Base-by-base conservation (phyloP, 1,140 invertebrate species). In the Phocides pigmalion region DNA sequence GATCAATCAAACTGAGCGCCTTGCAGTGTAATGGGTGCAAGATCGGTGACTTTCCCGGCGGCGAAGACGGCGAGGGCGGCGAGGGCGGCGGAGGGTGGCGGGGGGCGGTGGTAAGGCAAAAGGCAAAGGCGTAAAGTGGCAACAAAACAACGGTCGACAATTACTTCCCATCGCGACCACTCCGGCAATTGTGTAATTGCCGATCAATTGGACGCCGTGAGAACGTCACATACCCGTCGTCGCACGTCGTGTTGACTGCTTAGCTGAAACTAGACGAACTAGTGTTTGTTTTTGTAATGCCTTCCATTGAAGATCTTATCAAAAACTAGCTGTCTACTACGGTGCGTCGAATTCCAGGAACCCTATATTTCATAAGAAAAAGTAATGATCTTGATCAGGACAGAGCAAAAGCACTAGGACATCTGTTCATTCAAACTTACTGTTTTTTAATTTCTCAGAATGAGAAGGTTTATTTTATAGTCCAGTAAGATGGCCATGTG, bases 111-210 rank as follows among this genome's bases (percentile, higher is more conserved):
- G n/a, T n/a, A n/a, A n/a, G n/a, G n/a, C n/a, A n/a, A n/a, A n/a
- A n/a, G n/a, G 58, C 17, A 50, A 41, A 39, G 46, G 32, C 58
- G 58, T 50, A 49, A 62, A 62, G 58, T 51, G 59, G 35, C 50
- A 46, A 51, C 51, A 64, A 50, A 69, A 65, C 47, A 66, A 58
- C 37, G 37, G 54, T 39, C 49, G 50, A 56, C 70, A 69, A 66
- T 72, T 69, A 75, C 50, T 71, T 72, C 74, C 70, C 76, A 76
- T 56, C 66, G 62, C n/a, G 56, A 56, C 39, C 20, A 50, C 49
- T 37, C 41, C 41, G n/a, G 37, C 79, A 81, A 84, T 84, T 82
- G 81, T 76, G 72, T 84, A 87, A 87, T 87, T 84, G 80, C 62
- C 74, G 74, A 81, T 79, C 81, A 81, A 81, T 82, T 68, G 49